Evolutionary conservation across 1,140 invertebrate genomes (phyloP).

Genomic region (Megalopta genalis): DNA sequence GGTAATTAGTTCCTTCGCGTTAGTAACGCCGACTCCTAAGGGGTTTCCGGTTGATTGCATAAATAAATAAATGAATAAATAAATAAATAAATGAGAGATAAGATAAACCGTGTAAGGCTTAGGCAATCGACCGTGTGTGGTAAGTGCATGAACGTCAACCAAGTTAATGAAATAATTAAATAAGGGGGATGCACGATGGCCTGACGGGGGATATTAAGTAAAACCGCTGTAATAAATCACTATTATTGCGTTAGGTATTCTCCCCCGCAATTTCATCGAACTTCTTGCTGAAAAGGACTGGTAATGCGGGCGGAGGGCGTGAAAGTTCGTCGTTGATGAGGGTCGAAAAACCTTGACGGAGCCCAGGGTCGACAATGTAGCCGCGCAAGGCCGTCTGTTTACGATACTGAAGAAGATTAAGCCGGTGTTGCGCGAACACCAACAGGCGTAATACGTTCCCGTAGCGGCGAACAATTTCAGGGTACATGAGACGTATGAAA

Average conservation of each 20-base stretch:
- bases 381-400: background rate
- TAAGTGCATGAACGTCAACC: background rate
- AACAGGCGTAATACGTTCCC: background rate
- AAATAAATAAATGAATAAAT: no score
- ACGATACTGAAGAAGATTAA: slow-evolving; percentile 34
- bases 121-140: background rate
- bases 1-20: no score
- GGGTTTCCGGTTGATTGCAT: no score
- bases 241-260: slow-evolving; percentile 7
- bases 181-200: background rate
- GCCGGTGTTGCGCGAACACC: background rate
- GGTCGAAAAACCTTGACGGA: slow-evolving; percentile 13
- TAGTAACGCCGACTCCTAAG: no score
- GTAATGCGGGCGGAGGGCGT: background rate
- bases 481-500: background rate
- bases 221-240: background rate
- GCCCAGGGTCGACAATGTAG: background rate
- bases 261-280: background rate
- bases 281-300: background rate
- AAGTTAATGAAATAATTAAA: background rate
- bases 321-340: background rate
- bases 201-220: background rate
- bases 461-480: slow-evolving; percentile 1
- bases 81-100: no score
- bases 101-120: no score